A percentile compares a stretch with the other conserved stretches of the same genome.
Conservation (phyloP, 2,888 invertebrate species). For the Temnothorax ravouxi region DNA sequence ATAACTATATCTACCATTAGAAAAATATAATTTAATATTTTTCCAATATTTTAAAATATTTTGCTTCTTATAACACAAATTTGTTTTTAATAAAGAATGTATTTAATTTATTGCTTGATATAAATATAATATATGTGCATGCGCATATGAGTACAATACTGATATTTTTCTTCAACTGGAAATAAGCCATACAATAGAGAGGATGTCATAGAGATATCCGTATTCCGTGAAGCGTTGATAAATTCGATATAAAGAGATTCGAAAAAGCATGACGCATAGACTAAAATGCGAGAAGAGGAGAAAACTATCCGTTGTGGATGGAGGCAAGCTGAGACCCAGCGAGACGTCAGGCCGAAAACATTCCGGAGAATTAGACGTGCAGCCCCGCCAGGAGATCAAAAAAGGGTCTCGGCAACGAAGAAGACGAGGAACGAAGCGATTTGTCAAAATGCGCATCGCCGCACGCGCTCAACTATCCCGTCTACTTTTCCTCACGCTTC, state of each 20-base stretch:
- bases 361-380: slow-evolving; percentile 85
- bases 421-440: slow-evolving; percentile 79
- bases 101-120: not conserved
- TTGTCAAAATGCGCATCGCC: slow-evolving; percentile 83
- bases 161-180: slow-evolving; percentile 13
- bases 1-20: not conserved
- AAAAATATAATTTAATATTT: slow-evolving; percentile 8
- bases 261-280: slow-evolving; percentile 40
- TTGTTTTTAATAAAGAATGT: not conserved
- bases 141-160: not conserved
- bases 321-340: slow-evolving; percentile 84
- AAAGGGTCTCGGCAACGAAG: slow-evolving; percentile 74
- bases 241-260: slow-evolving; percentile 69
- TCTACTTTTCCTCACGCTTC: slow-evolving; percentile 57
- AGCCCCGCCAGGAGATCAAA: slow-evolving; percentile 80
- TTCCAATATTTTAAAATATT: slow-evolving; percentile 10
- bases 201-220: slow-evolving; percentile 45
- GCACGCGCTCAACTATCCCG: slow-evolving; percentile 65
- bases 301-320: slow-evolving; percentile 72
- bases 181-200: slow-evolving; percentile 4
- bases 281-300: slow-evolving; percentile 55
- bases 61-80: not conserved
- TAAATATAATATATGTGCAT: not conserved
- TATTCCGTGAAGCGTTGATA: slow-evolving; percentile 71
- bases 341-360: slow-evolving; percentile 84